Conservation (phyloP, 2,797 vertebrate species). For the Mus minutoides region DNA sequence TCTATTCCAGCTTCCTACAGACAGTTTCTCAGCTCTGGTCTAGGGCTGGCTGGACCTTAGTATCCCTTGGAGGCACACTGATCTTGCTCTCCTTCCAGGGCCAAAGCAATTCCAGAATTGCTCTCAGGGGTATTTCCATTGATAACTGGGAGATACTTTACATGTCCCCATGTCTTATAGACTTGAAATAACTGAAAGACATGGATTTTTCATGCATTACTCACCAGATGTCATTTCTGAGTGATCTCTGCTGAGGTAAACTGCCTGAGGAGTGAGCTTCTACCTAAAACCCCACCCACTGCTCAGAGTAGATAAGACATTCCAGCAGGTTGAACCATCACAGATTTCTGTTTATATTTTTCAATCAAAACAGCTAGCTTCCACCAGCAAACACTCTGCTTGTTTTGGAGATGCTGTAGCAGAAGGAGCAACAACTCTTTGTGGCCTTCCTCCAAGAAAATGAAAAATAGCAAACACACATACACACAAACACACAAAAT, state of each 20-base stretch:
- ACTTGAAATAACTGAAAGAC: not conserved
- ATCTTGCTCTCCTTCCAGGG: not conserved
- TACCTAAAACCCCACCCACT: not conserved
- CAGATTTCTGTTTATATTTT: slow-evolving; percentile 49
- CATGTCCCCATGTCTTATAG: not conserved
- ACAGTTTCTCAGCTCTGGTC: not conserved
- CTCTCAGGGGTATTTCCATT: not conserved
- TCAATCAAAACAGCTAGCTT: slow-evolving; percentile 20
- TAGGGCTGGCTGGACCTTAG: fast-evolving
- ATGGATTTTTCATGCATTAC: not conserved
- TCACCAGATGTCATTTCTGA: not conserved
- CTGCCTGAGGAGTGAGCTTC: not conserved
- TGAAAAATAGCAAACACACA: not conserved
- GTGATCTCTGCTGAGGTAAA: not conserved
- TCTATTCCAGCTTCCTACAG: not conserved
- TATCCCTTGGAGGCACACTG: not conserved
- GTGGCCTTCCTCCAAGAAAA: slow-evolving; percentile 41
- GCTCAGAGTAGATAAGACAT: not conserved
- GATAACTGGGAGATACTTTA: not conserved
- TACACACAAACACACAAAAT: not conserved
- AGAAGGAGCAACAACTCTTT: slow-evolving; percentile 18
- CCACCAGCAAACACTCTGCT: slow-evolving; percentile 39
- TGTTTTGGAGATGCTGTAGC: slow-evolving; percentile 34
- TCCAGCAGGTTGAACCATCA: not conserved
- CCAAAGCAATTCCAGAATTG: not conserved